phyloP scores from a whole-genome alignment of 2,797 vertebrate genomes.

The Tokudaia tokunoshimensis region DNA sequence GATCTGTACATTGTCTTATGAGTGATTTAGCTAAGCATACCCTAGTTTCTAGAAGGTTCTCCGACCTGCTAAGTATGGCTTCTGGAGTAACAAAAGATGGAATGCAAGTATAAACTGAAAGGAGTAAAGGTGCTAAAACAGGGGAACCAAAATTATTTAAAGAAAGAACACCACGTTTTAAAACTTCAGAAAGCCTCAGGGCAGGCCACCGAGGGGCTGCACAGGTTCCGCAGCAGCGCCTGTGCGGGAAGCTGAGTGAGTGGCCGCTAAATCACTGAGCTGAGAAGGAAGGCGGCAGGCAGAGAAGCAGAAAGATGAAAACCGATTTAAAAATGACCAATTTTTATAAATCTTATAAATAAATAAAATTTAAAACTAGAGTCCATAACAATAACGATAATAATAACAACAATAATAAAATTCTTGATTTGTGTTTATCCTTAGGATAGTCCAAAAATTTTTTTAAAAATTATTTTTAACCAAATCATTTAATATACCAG shows the following conservation, averaged over 20 bases:
- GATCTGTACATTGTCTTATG: neutral
- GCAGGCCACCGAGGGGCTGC: neutral
- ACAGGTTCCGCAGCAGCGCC: neutral
- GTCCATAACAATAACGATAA: neutral
- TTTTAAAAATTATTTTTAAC: neutral
- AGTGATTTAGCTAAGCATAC: constrained; percentile 33
- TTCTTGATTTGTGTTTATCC: constrained; percentile 4
- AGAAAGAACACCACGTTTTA: neutral
- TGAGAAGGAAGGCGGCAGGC: neutral
- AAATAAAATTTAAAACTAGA: constrained; percentile 7
- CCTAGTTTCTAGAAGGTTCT: neutral
- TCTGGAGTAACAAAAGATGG: neutral
- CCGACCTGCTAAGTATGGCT: neutral
- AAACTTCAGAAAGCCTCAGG: neutral
- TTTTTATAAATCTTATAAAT: constrained; percentile 30
- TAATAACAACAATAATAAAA: neutral
- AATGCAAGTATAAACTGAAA: neutral
- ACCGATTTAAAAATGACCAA: neutral
- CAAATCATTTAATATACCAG: neutral
- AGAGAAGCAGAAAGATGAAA: constrained; percentile 1
- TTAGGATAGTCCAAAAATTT: constrained; percentile 2
- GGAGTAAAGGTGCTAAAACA: neutral
- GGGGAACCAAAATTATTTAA: constrained; percentile 18
- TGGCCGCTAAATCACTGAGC: neutral
- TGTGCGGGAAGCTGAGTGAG: neutral